Conservation (phyloP, 2,888 invertebrate genomes). For the Creontiades dilutus region DNA sequence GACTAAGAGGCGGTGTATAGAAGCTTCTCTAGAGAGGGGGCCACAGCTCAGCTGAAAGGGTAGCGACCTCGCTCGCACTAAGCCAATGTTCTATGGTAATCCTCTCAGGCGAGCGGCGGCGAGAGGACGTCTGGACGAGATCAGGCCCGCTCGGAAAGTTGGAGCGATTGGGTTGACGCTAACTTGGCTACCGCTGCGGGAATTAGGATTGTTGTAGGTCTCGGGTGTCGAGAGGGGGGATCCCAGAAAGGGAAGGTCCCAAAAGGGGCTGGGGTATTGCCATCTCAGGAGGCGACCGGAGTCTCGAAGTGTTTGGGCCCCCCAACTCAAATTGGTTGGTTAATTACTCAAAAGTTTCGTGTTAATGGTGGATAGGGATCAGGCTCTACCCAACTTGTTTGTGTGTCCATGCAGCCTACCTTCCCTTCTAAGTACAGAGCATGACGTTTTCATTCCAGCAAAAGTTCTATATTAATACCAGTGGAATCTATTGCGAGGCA, state of each 20-base stretch:
- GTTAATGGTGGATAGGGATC: background rate
- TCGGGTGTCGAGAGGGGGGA: background rate
- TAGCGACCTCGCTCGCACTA: background rate
- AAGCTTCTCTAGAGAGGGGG: background rate
- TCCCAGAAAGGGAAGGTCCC: background rate
- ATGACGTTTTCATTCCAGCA: too few species aligned
- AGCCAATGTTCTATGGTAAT: constrained; percentile 57
- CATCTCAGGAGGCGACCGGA: background rate
- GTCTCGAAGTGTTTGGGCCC: constrained; percentile 6
- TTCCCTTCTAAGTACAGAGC: too few species aligned
- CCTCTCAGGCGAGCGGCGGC: constrained; percentile 39
- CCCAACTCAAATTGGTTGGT: constrained; percentile 31
- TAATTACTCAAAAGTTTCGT: background rate
- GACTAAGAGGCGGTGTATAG: background rate
- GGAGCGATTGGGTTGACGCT: constrained; percentile 56
- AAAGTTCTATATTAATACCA: too few species aligned
- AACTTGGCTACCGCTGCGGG: constrained; percentile 45
- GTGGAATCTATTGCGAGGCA: too few species aligned
- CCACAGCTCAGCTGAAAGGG: background rate
- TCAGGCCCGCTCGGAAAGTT: constrained; percentile 41
- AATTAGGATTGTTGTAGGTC: constrained; percentile 33
- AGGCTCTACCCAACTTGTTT: background rate
- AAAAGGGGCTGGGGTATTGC: background rate
- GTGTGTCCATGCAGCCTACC: background rate
- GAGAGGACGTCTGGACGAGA: constrained; percentile 58